phyloP scores from a whole-genome alignment of 2,888 invertebrate genomes.

The Ganaspis brasiliensis region DNA sequence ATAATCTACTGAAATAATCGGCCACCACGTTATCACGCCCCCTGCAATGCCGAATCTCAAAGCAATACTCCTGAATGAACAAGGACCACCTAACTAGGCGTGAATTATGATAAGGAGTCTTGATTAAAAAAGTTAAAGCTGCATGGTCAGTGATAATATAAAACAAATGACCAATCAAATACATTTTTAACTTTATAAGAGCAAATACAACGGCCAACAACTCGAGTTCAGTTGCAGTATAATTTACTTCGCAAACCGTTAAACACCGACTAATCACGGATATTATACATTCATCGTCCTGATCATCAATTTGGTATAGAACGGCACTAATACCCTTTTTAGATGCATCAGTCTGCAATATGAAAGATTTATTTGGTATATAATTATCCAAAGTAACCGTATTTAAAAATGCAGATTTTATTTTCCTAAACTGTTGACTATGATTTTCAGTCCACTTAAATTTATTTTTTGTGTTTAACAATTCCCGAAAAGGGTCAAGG shows the following conservation, averaged over 20 bases:
- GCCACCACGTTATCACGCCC: conserved; percentile 63
- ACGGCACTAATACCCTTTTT: conserved; percentile 24
- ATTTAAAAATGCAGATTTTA: conserved; percentile 27
- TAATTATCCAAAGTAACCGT: not conserved
- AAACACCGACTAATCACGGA: conserved; percentile 63
- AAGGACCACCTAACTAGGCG: conserved; percentile 67
- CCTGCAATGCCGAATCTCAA: conserved; percentile 59
- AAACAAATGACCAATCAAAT: conserved; percentile 60
- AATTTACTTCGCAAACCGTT: conserved; percentile 56
- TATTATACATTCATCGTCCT: conserved; percentile 53
- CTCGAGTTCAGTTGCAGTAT: conserved; percentile 66
- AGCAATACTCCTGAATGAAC: conserved; percentile 65
- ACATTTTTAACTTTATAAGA: conserved; percentile 64
- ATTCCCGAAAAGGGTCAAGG: conserved; percentile 8
- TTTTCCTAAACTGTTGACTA: not conserved
- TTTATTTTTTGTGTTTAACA: not conserved
- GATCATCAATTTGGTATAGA: conserved; percentile 54
- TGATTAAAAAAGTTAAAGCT: too few relatives aligned
- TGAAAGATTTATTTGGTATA: not conserved
- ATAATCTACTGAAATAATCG: conserved; percentile 55
- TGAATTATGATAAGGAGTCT: conserved; percentile 61
- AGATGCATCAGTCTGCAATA: conserved; percentile 27
- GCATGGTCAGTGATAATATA: conserved; percentile 49
- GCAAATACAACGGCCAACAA: conserved; percentile 63
- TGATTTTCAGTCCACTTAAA: conserved; percentile 20